Conservation (phyloP, 2,888 invertebrate species). For the Sesia bembeciformis region DNA sequence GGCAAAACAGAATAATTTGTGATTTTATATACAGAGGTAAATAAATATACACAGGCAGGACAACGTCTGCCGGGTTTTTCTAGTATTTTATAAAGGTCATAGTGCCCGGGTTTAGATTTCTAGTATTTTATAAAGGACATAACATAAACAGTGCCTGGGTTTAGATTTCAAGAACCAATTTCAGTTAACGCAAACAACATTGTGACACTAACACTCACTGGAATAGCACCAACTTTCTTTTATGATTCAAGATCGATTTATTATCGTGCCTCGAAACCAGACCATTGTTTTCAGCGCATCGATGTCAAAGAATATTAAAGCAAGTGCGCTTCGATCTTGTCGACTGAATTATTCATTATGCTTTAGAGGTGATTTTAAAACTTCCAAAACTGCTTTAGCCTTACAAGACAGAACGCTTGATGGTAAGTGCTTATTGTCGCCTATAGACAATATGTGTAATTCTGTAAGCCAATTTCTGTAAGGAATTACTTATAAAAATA, state of each 20-base stretch:
- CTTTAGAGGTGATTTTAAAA: slow-evolving; percentile 26
- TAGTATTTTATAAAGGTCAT: too few species aligned
- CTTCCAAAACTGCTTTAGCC: slow-evolving; percentile 7
- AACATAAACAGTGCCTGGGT: neutral
- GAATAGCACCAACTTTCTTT: too few species aligned
- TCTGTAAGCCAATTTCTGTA: too few species aligned
- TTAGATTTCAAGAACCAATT: neutral
- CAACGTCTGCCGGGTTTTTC: too few species aligned
- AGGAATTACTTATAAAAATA: too few species aligned
- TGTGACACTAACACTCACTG: too few species aligned
- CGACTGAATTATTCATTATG: slow-evolving; percentile 29
- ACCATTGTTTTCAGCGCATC: slow-evolving; percentile 29
- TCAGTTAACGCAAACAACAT: neutral
- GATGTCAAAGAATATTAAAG: slow-evolving; percentile 34
- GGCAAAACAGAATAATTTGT: too few species aligned
- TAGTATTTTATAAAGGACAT: too few species aligned
- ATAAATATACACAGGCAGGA: too few species aligned
- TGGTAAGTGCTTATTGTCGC: neutral
- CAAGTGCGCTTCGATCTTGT: slow-evolving; percentile 17
- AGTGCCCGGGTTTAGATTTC: too few species aligned
- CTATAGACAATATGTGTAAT: neutral
- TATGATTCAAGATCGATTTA: slow-evolving; percentile 2
- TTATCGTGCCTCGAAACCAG: slow-evolving; percentile 12
- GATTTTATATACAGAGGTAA: too few species aligned
- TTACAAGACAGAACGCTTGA: neutral